phyloP scores from a whole-genome alignment of 2,797 vertebrate species.

The Artibeus jamaicensis region DNA sequence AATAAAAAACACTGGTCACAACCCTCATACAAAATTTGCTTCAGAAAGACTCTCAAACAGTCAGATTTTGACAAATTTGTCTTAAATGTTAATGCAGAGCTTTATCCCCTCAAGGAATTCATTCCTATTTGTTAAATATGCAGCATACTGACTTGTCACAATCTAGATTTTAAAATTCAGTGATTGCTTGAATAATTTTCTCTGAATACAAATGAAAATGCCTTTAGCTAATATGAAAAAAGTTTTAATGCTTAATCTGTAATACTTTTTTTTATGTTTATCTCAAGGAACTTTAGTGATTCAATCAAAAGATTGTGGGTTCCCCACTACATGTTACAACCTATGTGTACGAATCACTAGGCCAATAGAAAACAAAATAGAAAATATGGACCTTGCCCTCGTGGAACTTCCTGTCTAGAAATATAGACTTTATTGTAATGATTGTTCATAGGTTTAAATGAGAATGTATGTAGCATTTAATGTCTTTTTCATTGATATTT shows the following conservation, averaged over 20 bases:
- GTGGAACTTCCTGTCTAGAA: not conserved
- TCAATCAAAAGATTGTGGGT: not conserved
- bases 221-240: not conserved
- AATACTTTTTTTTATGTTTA: not conserved
- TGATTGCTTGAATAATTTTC: not conserved
- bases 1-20: not conserved
- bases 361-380: not conserved
- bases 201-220: not conserved
- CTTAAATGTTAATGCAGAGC: not conserved
- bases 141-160: not conserved
- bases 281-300: conserved; percentile 14
- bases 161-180: not conserved
- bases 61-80: not conserved
- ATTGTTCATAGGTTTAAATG: not conserved
- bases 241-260: not conserved
- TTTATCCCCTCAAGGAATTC: not conserved
- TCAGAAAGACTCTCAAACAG: not conserved
- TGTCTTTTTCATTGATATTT: not conserved
- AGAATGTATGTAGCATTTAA: not conserved
- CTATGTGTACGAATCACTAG: not conserved
- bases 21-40: not conserved
- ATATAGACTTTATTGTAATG: not conserved
- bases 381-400: not conserved
- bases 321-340: not conserved
- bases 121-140: not conserved